Conservation (phyloP, 2,888 invertebrate species). For the Caenorhabditis panamensis region DNA sequence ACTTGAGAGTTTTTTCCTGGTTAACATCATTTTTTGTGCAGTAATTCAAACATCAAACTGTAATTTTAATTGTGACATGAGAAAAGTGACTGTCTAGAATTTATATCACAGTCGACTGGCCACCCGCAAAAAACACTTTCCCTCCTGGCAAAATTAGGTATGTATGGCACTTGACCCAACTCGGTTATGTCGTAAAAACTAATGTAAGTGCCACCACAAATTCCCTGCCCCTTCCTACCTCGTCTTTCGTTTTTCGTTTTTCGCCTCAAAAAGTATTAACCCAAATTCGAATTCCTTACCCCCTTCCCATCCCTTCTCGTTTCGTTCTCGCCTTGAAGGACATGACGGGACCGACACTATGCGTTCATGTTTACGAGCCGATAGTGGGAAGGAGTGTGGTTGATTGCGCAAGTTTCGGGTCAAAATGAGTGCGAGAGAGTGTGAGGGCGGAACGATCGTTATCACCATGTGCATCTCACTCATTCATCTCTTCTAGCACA, state of each 20-base stretch:
- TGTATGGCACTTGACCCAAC: conserved; percentile 49
- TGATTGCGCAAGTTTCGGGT: conserved; percentile 37
- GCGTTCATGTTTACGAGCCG: conserved; percentile 48
- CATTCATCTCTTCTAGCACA: conserved; percentile 2
- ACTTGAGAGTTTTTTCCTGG: no score
- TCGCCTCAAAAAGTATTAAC: conserved; percentile 45
- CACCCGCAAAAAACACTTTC: conserved; percentile 13
- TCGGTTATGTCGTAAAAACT: conserved; percentile 44
- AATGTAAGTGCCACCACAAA: conserved; percentile 22
- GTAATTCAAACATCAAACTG: no score
- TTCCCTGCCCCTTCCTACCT: background rate
- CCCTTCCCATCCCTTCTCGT: conserved; percentile 16
- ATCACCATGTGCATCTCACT: conserved; percentile 25
- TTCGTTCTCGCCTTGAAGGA: conserved; percentile 19
- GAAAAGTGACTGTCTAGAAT: background rate
- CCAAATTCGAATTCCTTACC: conserved; percentile 38
- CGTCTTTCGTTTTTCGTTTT: conserved; percentile 5
- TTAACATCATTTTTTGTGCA: no score
- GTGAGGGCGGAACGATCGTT: conserved; percentile 17
- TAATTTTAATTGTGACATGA: no score
- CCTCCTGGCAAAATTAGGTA: conserved; percentile 27
- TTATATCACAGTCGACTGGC: background rate
- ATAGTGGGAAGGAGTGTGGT: background rate
- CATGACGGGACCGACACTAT: conserved; percentile 1
- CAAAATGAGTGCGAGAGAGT: conserved; percentile 2